phyloP scores from a whole-genome alignment of 2,797 vertebrate genomes.

The Enteromius afrohamiltoni region DNA sequence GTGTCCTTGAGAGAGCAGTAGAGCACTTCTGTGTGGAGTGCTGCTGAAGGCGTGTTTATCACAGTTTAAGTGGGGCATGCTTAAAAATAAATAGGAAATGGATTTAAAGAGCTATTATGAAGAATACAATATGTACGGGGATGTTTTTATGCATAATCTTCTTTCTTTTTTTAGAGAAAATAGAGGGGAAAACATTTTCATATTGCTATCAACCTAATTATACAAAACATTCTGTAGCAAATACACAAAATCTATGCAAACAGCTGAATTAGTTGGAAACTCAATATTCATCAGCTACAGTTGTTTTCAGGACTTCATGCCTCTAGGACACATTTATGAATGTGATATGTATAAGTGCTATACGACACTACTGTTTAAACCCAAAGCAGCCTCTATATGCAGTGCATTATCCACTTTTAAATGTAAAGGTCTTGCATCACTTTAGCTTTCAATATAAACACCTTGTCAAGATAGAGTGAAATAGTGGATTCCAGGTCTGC shows the following conservation, averaged over 20 bases:
- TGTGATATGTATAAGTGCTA: background rate
- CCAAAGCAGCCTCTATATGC: background rate
- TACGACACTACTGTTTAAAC: background rate
- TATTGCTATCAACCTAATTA: conserved; percentile 18
- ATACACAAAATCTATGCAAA: conserved; percentile 65
- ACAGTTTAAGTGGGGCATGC: conserved; percentile 33
- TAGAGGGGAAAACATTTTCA: background rate
- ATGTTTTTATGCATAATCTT: conserved; percentile 6
- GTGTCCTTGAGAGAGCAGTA: conserved; percentile 72
- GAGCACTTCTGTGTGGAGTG: conserved; percentile 57
- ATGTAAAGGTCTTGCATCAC: conserved; percentile 43
- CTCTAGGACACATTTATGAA: background rate
- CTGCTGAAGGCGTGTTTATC: background rate
- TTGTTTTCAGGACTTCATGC: background rate
- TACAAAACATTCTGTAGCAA: background rate
- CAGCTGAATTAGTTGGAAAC: conserved; percentile 61
- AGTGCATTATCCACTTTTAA: background rate
- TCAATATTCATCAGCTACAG: background rate
- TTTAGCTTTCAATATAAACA: conserved; percentile 52
- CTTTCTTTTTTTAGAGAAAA: background rate
- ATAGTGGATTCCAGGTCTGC: background rate
- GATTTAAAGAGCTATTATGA: conserved; percentile 31
- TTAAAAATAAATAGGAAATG: conserved; percentile 29
- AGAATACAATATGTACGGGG: conserved; percentile 1
- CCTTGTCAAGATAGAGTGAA: conserved; percentile 8